These are phyloP conservation scores for Trichogramma evanescens DNA, from an alignment of 2,888 invertebrate species.

Conservation along the genomic window DNA sequence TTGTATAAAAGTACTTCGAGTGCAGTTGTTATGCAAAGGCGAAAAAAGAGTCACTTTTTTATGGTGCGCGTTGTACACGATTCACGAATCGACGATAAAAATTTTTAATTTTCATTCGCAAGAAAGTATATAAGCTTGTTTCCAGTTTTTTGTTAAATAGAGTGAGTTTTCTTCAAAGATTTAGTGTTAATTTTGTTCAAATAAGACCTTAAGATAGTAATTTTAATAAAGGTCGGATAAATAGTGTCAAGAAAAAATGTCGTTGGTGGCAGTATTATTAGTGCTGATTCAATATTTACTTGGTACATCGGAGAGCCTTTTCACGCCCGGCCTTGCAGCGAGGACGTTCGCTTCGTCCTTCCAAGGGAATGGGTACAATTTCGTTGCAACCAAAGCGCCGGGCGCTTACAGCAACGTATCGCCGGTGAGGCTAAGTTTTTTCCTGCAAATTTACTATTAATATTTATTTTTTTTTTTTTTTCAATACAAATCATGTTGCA, in stretches of 20 bases:
- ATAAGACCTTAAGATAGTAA: too few species aligned
- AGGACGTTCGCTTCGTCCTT: neutral
- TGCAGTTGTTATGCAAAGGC: too few species aligned
- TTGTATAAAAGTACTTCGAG: too few species aligned
- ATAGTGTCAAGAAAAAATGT: neutral
- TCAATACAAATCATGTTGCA: too few species aligned
- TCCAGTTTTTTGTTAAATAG: neutral
- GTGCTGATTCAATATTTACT: slow-evolving; percentile 8
- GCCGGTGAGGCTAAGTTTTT: neutral
- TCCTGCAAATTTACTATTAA: neutral
- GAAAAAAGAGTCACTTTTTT: too few species aligned
- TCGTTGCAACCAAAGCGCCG: neutral
- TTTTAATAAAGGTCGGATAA: too few species aligned
- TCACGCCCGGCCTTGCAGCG: neutral
- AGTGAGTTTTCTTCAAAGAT: neutral
- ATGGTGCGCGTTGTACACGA: too few species aligned
- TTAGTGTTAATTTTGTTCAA: neutral
- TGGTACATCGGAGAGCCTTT: neutral
- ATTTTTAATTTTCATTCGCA: too few species aligned
- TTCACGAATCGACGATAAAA: too few species aligned
- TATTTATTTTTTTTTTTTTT: neutral
- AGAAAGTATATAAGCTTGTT: too few species aligned
- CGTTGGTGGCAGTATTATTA: neutral
- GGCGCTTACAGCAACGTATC: neutral
- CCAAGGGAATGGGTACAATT: neutral